Percentiles rank a stretch among this genome's conserved stretches.
phyloP scores from a whole-genome alignment of 2,888 invertebrate species.

The Melieria picta region DNA sequence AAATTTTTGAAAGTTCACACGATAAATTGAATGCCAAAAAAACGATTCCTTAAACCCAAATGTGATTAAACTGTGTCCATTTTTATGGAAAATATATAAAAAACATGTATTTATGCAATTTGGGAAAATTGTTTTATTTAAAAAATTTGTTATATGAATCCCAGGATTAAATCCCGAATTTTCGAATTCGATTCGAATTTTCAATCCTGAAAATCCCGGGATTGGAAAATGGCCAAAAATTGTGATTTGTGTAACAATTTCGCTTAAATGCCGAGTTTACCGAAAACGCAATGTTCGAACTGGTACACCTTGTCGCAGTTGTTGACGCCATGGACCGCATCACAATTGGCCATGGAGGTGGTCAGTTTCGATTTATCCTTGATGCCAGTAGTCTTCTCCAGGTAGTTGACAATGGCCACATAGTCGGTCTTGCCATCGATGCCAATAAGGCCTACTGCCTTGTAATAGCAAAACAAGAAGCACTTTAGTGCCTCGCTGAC shows the following conservation, averaged over 20 bases:
- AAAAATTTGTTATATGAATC: too few relatives aligned
- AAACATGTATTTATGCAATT: too few relatives aligned
- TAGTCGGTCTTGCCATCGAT: conserved; percentile 21
- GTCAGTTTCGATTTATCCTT: conserved; percentile 36
- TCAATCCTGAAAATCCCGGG: too few relatives aligned
- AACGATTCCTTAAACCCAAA: too few relatives aligned
- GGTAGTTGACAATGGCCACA: background rate
- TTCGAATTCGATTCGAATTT: too few relatives aligned
- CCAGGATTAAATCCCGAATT: too few relatives aligned
- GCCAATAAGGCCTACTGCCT: conserved; percentile 21
- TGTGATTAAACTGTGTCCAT: too few relatives aligned
- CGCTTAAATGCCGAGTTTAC: conserved; percentile 5
- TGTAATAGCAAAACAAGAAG: conserved; percentile 30
- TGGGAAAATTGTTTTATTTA: too few relatives aligned
- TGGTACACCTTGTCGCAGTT: conserved; percentile 53
- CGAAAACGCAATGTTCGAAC: conserved; percentile 36
- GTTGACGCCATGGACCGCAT: conserved; percentile 43
- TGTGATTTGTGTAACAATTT: background rate
- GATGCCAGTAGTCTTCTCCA: conserved; percentile 5
- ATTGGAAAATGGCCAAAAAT: too few relatives aligned
- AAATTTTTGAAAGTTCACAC: too few relatives aligned
- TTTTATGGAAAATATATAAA: too few relatives aligned
- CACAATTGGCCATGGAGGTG: conserved; percentile 46
- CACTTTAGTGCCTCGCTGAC: conserved; percentile 29
- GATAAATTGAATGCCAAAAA: too few relatives aligned